Conservation (phyloP, 1,140 invertebrate species). For the Drosophila miranda region DNA sequence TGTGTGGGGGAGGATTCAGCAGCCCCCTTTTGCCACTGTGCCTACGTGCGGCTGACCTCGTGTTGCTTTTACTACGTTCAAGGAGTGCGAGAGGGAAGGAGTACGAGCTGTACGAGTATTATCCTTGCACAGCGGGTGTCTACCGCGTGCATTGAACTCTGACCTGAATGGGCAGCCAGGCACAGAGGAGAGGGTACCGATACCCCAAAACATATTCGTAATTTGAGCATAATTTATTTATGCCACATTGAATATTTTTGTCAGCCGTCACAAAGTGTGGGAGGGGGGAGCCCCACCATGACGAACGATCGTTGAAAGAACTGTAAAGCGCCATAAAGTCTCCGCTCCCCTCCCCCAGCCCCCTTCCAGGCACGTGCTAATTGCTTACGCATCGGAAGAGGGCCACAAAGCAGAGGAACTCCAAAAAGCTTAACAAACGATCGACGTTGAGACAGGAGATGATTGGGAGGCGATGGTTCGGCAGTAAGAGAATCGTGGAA, state of each 20-base stretch:
- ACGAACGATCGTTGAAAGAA: conserved; percentile 56
- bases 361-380: conserved; percentile 64
- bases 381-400: conserved; percentile 64
- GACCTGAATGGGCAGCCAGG: conserved; percentile 61
- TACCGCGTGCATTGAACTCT: conserved; percentile 51
- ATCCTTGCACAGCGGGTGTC: conserved; percentile 53
- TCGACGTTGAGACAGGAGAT: conserved; percentile 51
- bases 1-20: conserved; percentile 33
- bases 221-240: conserved; percentile 69
- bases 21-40: conserved; percentile 33
- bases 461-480: not conserved
- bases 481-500: too few relatives aligned
- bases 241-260: conserved; percentile 45
- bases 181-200: not conserved
- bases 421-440: conserved; percentile 42
- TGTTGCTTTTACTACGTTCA: conserved; percentile 53
- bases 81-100: conserved; percentile 7
- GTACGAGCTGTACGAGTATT: conserved; percentile 26
- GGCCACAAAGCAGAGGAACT: conserved; percentile 1
- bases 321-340: conserved; percentile 67
- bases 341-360: not conserved
- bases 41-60: conserved; percentile 66
- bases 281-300: conserved; percentile 28
- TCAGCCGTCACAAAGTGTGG: conserved; percentile 12
- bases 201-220: conserved; percentile 36